These are phyloP conservation scores for Unio pictorum DNA, from an alignment of 2,888 invertebrate species.

Conservation along the genomic window DNA sequence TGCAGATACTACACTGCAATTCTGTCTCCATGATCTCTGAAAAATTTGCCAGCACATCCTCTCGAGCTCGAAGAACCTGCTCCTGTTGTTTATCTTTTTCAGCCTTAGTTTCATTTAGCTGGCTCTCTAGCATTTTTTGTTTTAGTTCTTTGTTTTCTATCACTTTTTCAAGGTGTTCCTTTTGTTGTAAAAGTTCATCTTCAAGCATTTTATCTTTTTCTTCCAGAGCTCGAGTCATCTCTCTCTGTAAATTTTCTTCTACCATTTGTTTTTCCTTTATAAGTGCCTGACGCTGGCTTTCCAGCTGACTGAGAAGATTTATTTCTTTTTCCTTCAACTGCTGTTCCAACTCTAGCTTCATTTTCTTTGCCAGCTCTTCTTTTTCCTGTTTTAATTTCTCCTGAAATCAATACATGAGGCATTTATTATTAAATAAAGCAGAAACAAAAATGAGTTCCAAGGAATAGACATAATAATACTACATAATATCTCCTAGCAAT, in stretches of 20 bases:
- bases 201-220: constrained; percentile 62
- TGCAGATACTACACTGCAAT: constrained; percentile 83
- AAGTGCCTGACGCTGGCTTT: constrained; percentile 41
- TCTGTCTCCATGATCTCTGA: constrained; percentile 73
- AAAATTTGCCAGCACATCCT: constrained; percentile 62
- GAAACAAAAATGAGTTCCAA: neutral
- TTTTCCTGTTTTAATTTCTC: constrained; percentile 64
- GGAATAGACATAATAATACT: no score
- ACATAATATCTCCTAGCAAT: no score
- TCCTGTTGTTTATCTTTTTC: constrained; percentile 59
- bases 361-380: constrained; percentile 70
- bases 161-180: constrained; percentile 43
- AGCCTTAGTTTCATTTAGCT: constrained; percentile 54
- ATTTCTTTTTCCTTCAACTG: constrained; percentile 71
- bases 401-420: constrained; percentile 17
- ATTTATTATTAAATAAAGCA: neutral
- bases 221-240: constrained; percentile 77
- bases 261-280: constrained; percentile 57
- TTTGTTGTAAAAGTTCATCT: constrained; percentile 43
- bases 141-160: constrained; percentile 61
- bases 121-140: constrained; percentile 60
- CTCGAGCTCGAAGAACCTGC: constrained; percentile 50
- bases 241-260: constrained; percentile 70
- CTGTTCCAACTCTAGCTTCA: constrained; percentile 77
- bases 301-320: constrained; percentile 39